Evolutionary conservation across 2,797 vertebrate species (phyloP).

Genomic region (Acipenser transmontanus): DNA sequence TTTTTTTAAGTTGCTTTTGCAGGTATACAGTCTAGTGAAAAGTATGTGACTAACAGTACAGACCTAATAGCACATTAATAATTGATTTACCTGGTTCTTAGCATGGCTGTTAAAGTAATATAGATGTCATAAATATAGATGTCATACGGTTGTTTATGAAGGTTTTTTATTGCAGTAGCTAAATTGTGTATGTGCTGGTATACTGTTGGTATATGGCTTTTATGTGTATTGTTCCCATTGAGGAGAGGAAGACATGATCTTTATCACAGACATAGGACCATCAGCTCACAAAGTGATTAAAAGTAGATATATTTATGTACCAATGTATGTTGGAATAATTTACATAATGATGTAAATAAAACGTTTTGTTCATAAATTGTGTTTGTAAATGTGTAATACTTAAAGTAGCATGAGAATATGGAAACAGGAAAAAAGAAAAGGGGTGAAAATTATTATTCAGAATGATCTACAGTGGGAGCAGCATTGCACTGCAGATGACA

Average conservation of each 20-base stretch:
- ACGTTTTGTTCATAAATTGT: neutral
- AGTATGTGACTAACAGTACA: neutral
- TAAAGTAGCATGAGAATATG: too few relatives aligned
- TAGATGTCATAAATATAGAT: neutral
- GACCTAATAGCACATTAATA: neutral
- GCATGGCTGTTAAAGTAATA: neutral
- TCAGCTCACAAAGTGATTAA: neutral
- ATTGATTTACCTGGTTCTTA: neutral
- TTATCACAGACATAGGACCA: neutral
- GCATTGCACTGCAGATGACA: too few relatives aligned
- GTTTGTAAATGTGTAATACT: too few relatives aligned
- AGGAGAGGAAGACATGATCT: neutral
- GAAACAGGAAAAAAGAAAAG: too few relatives aligned
- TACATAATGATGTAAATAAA: neutral
- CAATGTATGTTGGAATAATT: neutral
- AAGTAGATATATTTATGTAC: neutral
- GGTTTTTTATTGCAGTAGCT: neutral
- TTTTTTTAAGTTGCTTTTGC: neutral
- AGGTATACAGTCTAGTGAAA: neutral
- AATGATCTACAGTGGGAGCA: too few relatives aligned
- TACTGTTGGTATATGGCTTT: neutral
- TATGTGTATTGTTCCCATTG: neutral
- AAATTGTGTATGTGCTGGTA: neutral
- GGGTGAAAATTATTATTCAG: too few relatives aligned
- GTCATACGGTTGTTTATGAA: neutral